These are phyloP conservation scores for Saimiri boliviensis DNA, from an alignment of 2,113 vertebrate species.

Conservation along the genomic window DNA sequence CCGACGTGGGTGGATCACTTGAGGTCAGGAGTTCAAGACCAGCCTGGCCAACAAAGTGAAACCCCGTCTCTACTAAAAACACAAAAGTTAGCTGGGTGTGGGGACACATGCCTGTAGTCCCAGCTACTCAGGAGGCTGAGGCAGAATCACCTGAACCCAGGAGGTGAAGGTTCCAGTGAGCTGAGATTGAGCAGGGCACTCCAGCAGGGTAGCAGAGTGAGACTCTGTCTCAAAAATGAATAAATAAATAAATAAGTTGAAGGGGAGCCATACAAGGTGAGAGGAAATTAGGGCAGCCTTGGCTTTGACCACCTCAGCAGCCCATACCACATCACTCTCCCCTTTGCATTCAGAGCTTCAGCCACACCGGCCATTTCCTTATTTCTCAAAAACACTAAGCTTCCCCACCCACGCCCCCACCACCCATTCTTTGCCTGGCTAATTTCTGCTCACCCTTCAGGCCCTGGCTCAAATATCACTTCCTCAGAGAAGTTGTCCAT, in stretches of 20 bases:
- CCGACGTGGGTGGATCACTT: too few species aligned
- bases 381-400: neutral
- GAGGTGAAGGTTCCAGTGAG: too few species aligned
- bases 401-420: neutral
- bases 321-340: neutral
- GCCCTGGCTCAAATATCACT: neutral
- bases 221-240: too few species aligned
- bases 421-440: neutral
- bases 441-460: neutral
- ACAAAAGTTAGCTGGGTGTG: too few species aligned
- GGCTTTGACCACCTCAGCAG: neutral
- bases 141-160: too few species aligned
- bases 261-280: neutral
- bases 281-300: neutral
- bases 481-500: neutral
- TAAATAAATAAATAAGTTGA: neutral
- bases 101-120: too few species aligned
- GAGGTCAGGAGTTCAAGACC: too few species aligned
- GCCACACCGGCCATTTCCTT: slow-evolving; percentile 23
- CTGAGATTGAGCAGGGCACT: too few species aligned
- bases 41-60: too few species aligned
- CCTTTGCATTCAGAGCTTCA: neutral
- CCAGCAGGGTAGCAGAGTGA: too few species aligned
- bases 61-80: too few species aligned
- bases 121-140: too few species aligned